phyloP scores from a whole-genome alignment of 2,888 invertebrate species.

The Eristalis intricaria region DNA sequence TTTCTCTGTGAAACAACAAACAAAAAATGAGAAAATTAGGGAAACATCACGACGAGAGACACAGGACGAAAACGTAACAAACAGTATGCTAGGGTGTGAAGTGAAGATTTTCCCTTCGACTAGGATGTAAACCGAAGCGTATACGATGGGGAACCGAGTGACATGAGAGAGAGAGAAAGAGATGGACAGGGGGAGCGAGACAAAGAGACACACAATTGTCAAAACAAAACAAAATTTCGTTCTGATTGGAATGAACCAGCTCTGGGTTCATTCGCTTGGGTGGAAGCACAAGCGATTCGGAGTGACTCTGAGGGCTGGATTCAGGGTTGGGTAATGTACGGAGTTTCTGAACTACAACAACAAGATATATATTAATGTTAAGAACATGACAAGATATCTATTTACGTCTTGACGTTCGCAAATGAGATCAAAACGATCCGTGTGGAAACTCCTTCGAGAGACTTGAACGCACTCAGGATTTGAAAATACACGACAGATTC shows the following conservation, averaged over 20 bases:
- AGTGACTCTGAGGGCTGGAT: neutral
- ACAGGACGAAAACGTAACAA: slow-evolving; percentile 65
- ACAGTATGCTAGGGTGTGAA: slow-evolving; percentile 59
- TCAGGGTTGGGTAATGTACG: too few species aligned
- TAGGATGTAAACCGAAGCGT: slow-evolving; percentile 20
- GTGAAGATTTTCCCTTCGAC: slow-evolving; percentile 31
- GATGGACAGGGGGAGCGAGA: neutral
- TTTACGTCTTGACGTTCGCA: too few species aligned
- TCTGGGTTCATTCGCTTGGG: slow-evolving; percentile 41
- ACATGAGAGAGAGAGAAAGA: neutral
- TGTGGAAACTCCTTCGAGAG: too few species aligned
- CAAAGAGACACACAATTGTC: slow-evolving; percentile 23
- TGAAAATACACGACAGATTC: too few species aligned
- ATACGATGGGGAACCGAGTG: neutral
- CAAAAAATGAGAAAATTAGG: slow-evolving; percentile 47
- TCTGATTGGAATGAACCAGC: slow-evolving; percentile 55
- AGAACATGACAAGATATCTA: too few species aligned
- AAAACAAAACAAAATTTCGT: slow-evolving; percentile 63
- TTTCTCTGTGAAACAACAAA: slow-evolving; percentile 20
- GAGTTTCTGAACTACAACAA: too few species aligned
- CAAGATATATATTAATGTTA: too few species aligned
- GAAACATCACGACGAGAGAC: slow-evolving; percentile 53
- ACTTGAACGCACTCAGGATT: too few species aligned
- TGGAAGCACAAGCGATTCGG: slow-evolving; percentile 22
- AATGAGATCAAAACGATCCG: too few species aligned